Conservation (phyloP, 2,888 invertebrate genomes). For the Seladonia tumulorum region DNA sequence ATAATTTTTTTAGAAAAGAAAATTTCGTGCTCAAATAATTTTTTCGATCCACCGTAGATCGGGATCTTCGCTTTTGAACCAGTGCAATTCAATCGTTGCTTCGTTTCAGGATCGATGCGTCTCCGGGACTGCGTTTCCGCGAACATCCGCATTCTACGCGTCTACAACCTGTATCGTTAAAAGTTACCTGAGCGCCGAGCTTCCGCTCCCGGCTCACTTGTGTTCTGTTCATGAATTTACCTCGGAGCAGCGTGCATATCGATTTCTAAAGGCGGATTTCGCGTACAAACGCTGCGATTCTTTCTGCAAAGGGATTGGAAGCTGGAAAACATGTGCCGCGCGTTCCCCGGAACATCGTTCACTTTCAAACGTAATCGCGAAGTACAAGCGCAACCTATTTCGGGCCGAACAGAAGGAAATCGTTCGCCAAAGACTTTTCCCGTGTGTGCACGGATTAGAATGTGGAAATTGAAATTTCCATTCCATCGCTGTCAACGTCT, state of each 20-base stretch:
- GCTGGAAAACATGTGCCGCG: slow-evolving; percentile 18
- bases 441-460: background rate
- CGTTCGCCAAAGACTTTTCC: background rate
- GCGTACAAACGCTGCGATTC: slow-evolving; percentile 32
- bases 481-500: background rate
- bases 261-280: slow-evolving; percentile 26
- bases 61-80: background rate
- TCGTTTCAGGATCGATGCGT: background rate
- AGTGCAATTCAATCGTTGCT: background rate
- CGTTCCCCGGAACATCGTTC: slow-evolving; percentile 21
- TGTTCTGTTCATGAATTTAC: slow-evolving; percentile 34
- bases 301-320: background rate
- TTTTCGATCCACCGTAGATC: background rate
- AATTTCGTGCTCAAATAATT: background rate
- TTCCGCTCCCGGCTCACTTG: background rate
- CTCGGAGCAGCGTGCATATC: slow-evolving; percentile 27
- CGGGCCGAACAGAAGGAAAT: background rate
- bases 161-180: background rate
- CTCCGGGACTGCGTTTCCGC: background rate
- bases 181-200: background rate
- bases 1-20: background rate
- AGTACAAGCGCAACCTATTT: background rate
- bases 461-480: background rate
- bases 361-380: slow-evolving; percentile 8
- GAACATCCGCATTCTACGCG: background rate